Evolutionary conservation across 2,113 vertebrate genomes (phyloP).

Genomic region (Isurus oxyrinchus): DNA sequence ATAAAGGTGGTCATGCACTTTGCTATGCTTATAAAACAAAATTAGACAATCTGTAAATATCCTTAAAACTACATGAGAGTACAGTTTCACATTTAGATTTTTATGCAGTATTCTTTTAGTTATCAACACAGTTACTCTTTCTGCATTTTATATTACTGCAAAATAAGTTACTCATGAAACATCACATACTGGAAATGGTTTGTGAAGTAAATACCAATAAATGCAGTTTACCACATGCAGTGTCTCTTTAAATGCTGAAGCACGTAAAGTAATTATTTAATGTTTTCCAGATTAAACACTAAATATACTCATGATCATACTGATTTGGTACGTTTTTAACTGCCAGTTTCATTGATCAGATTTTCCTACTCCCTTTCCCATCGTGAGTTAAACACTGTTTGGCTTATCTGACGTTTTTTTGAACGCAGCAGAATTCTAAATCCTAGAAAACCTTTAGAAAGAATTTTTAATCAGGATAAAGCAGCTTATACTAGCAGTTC

Average conservation of each 20-base stretch:
- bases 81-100: neutral
- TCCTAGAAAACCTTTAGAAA: neutral
- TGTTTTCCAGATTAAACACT: neutral
- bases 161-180: neutral
- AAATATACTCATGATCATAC: neutral
- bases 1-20: neutral
- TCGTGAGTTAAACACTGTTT: neutral
- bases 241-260: neutral
- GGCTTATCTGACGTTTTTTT: neutral
- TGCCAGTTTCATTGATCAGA: slow-evolving; percentile 1
- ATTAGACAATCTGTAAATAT: slow-evolving; percentile 4
- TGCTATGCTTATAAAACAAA: neutral
- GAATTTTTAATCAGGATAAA: neutral
- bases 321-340: neutral
- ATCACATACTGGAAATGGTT: neutral
- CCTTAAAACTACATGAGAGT: neutral
- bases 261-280: neutral
- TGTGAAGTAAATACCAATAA: neutral
- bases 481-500: neutral
- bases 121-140: neutral
- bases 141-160: neutral
- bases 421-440: neutral
- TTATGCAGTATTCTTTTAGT: neutral
- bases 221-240: neutral
- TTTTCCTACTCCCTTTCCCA: neutral